Base-by-base conservation (phyloP, 1,140 invertebrate genomes). In the Pseudobourletiella spinata region DNA sequence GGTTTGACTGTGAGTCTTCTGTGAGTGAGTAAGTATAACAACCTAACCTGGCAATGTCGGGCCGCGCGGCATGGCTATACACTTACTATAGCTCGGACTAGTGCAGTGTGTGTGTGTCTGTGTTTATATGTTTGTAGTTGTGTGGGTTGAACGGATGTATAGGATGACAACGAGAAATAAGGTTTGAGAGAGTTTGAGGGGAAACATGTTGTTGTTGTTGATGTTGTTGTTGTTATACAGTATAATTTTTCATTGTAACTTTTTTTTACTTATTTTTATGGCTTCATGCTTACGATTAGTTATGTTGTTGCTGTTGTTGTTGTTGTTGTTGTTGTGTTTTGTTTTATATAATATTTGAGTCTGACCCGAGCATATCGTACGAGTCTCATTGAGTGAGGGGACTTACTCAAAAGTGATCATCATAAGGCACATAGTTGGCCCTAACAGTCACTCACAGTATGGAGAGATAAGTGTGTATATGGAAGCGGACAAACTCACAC, bases 191-290 rank as follows among this genome's bases (percentile, higher is more conserved):
- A 46, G 24, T n/a, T 11, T 20, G 43, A 8, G 4, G 18, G 24
- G 24, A 46, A 46, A 46, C 4, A 18, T 46, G n/a, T n/a, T n/a
- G n/a, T n/a, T n/a, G n/a, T n/a, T n/a, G n/a, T n/a, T n/a, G n/a
- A n/a, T n/a, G n/a, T n/a, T n/a, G n/a, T n/a, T n/a, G n/a, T n/a
- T n/a, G n/a, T 22, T n/a, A 46, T 46, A 18, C 24, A 46, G 43
- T 46, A 46, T 46, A 46, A 46, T 46, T 46, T 46, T 46, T 46
- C 43, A 46, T 46, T 46, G 43, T 46, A 46, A 46, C 43, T 46
- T 46, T 46, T 46, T 46, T 46, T 11, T 46, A 46, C 24, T 22
- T 46, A 46, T 46, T 46, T 46, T 46, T 46, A 46, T 46, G 43
- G 43, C 43, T 46, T 46, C 43, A 46, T 46, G 43, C 43, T 46